These are phyloP conservation scores for Orthosia cruda DNA, from an alignment of 2,888 invertebrate genomes.

Conservation along the genomic window DNA sequence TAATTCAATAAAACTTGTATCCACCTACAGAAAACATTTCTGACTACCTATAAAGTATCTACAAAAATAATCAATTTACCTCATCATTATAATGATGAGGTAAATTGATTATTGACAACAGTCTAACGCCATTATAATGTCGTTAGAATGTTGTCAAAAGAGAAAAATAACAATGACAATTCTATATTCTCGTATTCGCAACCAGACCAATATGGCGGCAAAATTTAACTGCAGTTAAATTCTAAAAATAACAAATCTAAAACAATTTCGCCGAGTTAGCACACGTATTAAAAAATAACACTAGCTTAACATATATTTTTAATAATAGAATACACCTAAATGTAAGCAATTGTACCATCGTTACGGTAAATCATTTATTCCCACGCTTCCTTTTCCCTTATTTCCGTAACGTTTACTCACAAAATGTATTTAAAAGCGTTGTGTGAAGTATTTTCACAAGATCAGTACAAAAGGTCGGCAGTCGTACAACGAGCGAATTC, in stretches of 20 bases:
- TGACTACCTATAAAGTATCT: not conserved
- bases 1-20: not conserved
- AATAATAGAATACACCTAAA: slow-evolving; percentile 25
- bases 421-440: slow-evolving; percentile 56
- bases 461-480: not conserved
- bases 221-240: slow-evolving; percentile 16
- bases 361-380: slow-evolving; percentile 54
- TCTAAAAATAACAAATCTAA: slow-evolving; percentile 25
- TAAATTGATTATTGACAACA: no score
- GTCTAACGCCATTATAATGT: no score
- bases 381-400: slow-evolving; percentile 33
- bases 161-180: not conserved
- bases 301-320: slow-evolving; percentile 28
- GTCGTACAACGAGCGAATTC: not conserved
- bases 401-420: slow-evolving; percentile 43
- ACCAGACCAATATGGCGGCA: not conserved
- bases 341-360: slow-evolving; percentile 54
- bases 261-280: not conserved
- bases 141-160: not conserved
- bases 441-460: slow-evolving; percentile 25
- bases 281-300: slow-evolving; percentile 41
- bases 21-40: not conserved
- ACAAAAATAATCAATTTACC: not conserved
- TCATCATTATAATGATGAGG: slow-evolving; percentile 24
- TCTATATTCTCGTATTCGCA: slow-evolving; percentile 4